Percentiles rank a stretch among this genome's conserved stretches.
These are phyloP conservation scores for Aphaenogaster rudis DNA, from an alignment of 1,140 invertebrate species.

Conservation along the genomic window DNA sequence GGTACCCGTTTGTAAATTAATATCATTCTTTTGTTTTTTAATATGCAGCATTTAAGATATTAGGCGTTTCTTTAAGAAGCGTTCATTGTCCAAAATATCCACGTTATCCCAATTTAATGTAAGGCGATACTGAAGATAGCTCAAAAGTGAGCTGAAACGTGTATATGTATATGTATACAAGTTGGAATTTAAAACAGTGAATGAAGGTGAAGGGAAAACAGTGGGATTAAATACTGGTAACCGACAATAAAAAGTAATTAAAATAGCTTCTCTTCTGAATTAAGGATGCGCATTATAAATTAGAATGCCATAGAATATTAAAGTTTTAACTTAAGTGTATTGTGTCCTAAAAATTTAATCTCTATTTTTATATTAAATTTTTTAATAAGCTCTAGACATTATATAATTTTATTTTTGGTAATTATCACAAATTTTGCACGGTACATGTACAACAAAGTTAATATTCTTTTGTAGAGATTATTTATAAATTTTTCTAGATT, in stretches of 20 bases:
- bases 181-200: neutral
- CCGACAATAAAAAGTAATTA: neutral
- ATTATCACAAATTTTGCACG: neutral
- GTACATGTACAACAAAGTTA: neutral
- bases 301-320: constrained; percentile 4
- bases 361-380: neutral
- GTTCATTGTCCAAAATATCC: too few species aligned
- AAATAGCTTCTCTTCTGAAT: neutral
- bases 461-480: neutral
- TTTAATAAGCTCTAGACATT: neutral
- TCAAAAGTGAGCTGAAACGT: too few species aligned
- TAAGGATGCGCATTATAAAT: neutral
- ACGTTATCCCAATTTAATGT: too few species aligned
- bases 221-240: neutral
- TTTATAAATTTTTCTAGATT: neutral
- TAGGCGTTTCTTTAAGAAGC: too few species aligned
- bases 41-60: too few species aligned
- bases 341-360: neutral
- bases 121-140: too few species aligned
- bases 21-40: too few species aligned
- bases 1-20: too few species aligned
- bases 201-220: neutral
- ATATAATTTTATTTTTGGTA: too few species aligned
- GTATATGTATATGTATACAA: too few species aligned
- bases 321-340: neutral